Evolutionary conservation across 2,797 vertebrate genomes (phyloP), one percentile per base, ranked within the genome.

Genomic region (Lagocephalus sceleratus): DNA sequence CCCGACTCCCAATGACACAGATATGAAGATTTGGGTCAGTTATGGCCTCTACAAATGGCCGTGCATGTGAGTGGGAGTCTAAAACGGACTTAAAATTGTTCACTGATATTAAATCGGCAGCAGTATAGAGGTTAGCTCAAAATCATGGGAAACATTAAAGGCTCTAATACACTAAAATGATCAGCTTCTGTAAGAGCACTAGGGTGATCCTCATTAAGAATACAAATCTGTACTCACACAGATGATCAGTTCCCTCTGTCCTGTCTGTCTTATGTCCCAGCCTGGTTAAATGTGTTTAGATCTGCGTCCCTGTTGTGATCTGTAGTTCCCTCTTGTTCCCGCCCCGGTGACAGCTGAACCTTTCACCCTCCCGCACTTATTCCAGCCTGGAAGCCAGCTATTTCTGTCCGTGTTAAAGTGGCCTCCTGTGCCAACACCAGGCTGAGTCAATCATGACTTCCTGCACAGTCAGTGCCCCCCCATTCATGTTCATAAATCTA

Each of bases 341-440:
- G 60, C 69, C 61, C 69, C 47, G 48, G 67, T 65, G 76, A 92
- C 92, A 93, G 92, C 93, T 93, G 93, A 92, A 89, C 91, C 87
- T 88, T 90, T 88, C 84, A 81, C 79, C 82, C 44, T 53, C 59
- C 56, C 29, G 54, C 71, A 78, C 81, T 75, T 91, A 87, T 82
- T 87, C 86, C 68, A 71, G 81, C 79, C 86, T 66, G 78, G 83
- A 82, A 75, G 82, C 50, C 3, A 21, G 75, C 88, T 95, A 94
- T 95, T 88, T 89, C 63, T 51, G 89, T 79, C 67, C 2, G 20
- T 47, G 59, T 50, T 57, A 63, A 53, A 77, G 82, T 84, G 83
- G 63, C 68, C 78, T 68, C 20, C 71, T 81, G 68, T 79, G 82
- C 63, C 51, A 60, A 16, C 87, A 89, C 85, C 83, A 74, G 77